phyloP scores from a whole-genome alignment of 2,113 vertebrate species.

The Grantiella picta region DNA sequence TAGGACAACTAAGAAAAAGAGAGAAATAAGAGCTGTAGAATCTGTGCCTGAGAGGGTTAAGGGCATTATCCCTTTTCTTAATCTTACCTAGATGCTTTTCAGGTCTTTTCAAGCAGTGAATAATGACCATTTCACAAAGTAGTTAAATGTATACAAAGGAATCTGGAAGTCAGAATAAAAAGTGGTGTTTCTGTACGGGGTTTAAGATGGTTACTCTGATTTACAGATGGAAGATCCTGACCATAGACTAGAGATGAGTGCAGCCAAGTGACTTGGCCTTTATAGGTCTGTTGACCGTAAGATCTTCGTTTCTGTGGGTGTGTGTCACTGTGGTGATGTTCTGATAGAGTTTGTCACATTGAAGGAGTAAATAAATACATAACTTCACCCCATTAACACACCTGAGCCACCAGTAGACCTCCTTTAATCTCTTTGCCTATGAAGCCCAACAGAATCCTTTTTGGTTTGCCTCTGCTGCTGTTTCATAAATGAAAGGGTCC shows the following conservation, averaged over 20 bases:
- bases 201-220: background rate
- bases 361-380: background rate
- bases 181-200: background rate
- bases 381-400: background rate
- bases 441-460: background rate
- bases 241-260: too few relatives aligned
- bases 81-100: background rate
- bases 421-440: background rate
- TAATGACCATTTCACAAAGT: background rate
- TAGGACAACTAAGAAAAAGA: background rate
- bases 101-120: background rate
- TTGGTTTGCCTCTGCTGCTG: background rate
- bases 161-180: background rate
- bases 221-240: background rate
- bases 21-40: background rate
- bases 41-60: background rate
- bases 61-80: background rate
- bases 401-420: background rate
- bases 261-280: background rate
- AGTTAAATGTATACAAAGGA: background rate
- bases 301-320: background rate
- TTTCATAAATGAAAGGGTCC: background rate
- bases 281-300: background rate
- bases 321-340: background rate
- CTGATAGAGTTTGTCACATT: background rate